Evolutionary conservation across 2,797 vertebrate species (phyloP), one percentile per base, ranked within the genome.

Genomic region (Arnoldichthys spilopterus): DNA sequence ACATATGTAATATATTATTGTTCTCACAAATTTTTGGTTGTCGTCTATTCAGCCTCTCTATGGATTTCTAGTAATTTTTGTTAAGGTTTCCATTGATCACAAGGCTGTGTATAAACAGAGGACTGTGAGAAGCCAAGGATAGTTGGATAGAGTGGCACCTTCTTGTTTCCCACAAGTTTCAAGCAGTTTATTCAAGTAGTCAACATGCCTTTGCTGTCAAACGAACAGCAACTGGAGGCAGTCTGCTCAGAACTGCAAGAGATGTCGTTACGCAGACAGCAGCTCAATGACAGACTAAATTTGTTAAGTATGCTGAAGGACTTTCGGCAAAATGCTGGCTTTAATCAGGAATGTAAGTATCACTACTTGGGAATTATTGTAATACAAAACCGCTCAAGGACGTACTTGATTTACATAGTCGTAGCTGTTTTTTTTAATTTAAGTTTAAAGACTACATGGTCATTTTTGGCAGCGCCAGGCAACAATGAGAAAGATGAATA

Each of bases 271-370:
- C 80, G 71, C 54, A 83, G 12, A 51, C 74, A 85, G 28, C 86
- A 91, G 32, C 84, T 93, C 47, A 30, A 12, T 6, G 83, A 92
- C 49, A 86, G 78, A 47, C 87, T 62, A n/a, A 87, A 85, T 28
- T 53, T 91, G 15, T 58, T 89, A 37, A n/a, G 7, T 20, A 43
- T 91, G 37, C 76, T 91, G 67, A 83, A 85, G 59, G 88, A 92
- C 18, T 81, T 93, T 78, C 87, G 73, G 66, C 73, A 53, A 3
- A 85, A 72, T 18, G 45, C 20, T 0, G 76, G 84, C 1, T 82
- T 72, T 64, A 54, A 1, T 49, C 34, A 85, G 64, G 63, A 81
- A 85, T 86, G 91, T 92, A 32, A 82, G 77, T 69, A 6, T 4
- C 20, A 13, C 20, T 47, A 51, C 11, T 16, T 1, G 18, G 15